Evolutionary conservation across 2,113 vertebrate species (phyloP), one percentile per base, ranked within the genome.

Genomic region (Hystrix brachyura): DNA sequence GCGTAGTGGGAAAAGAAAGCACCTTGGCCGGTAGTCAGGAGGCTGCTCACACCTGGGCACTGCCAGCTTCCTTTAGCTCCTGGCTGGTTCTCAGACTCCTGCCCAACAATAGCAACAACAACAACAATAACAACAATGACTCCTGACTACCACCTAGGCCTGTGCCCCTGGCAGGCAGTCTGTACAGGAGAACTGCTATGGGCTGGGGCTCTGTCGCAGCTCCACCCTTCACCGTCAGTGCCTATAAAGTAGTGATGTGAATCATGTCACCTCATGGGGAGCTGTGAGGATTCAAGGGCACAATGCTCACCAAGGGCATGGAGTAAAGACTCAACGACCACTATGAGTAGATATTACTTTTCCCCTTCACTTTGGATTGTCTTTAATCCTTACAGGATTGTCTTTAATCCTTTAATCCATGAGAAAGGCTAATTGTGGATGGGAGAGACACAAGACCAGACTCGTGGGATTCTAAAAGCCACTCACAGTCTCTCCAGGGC

Each of bases 241-340:
- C 19, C 53, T 64, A 12, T 4, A 7, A 0, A 1, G 4, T 2
- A 32, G 18, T 59, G n/a, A 23, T 2, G 5, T 4, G 19, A 25
- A 18, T 17, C 1, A 0, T 14, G 43, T 27, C 80, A 6, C 67
- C 38, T 60, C 25, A 5, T 1, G 6, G 81, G 46, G 83, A 32
- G 17, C 29, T 48, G 3, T 0, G 19, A 57, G n/a, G 64, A 29
- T 46, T 53, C 38, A 14, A 0, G 1, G 43, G 48, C 7, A 2
- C 7, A 64, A 46, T 5, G 67, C 29, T 92, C 9, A 38, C 13
- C 34, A n/a, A 69, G 32, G 9, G 6, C 25, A 2, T 0, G 12
- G 1, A 55, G 55, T 14, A 21, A 74, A 72, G 51, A 19, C 18
- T 62, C 53, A 29, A 1, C 71, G 18, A 48, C 11, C 27, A 69